Conservation (phyloP, 2,797 vertebrate species). For the Rachycentron canadum region DNA sequence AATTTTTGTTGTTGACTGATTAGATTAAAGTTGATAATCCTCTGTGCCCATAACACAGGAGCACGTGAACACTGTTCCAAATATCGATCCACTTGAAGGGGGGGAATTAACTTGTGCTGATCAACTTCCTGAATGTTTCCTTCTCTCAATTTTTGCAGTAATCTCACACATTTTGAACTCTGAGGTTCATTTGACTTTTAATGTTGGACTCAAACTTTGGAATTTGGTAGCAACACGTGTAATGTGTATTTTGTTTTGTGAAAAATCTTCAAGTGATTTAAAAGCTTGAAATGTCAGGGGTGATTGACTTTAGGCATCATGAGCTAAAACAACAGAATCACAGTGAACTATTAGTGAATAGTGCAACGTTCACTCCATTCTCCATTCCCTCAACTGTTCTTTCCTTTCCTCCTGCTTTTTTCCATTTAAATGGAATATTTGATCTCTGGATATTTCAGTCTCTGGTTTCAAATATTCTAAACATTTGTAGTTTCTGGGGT, state of each 20-base stretch:
- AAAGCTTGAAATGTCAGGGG: constrained; percentile 12
- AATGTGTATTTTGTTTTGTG: too few species aligned
- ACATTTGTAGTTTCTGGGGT: constrained; percentile 47
- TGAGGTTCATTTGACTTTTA: background rate
- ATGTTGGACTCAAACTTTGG: background rate
- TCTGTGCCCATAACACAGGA: constrained; percentile 26
- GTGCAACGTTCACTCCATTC: background rate
- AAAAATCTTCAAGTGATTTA: background rate
- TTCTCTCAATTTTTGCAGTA: too few species aligned
- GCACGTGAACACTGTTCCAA: background rate
- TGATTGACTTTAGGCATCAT: constrained; percentile 5
- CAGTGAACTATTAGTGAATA: constrained; percentile 33
- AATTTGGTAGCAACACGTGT: background rate
- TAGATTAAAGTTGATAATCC: constrained; percentile 49
- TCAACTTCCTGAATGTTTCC: background rate
- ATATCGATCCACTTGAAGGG: constrained; percentile 38
- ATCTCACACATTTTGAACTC: too few species aligned
- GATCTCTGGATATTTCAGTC: constrained; percentile 22
- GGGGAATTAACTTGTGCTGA: background rate
- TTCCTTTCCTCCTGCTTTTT: constrained; percentile 8
- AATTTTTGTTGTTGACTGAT: constrained; percentile 46
- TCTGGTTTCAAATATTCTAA: too few species aligned
- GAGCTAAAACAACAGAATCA: constrained; percentile 23
- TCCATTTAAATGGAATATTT: constrained; percentile 19
- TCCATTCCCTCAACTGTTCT: constrained; percentile 13